Conservation (phyloP, 2,888 invertebrate species). For the Pyrrhosoma nymphula region DNA sequence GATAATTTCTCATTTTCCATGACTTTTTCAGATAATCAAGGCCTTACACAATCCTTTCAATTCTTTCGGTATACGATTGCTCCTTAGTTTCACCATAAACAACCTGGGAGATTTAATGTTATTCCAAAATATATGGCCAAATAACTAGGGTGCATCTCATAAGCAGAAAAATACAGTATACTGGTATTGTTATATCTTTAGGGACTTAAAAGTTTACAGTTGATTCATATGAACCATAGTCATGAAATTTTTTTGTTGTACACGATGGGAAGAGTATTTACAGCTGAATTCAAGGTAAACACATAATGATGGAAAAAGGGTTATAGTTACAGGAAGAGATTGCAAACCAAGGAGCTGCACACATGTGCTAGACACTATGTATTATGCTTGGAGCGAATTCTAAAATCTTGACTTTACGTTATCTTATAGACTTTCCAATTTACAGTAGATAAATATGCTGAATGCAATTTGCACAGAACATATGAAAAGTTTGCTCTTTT, state of each 20-base stretch:
- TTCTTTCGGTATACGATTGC: too few relatives aligned
- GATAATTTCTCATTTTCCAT: too few relatives aligned
- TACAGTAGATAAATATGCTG: not conserved
- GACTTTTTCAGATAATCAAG: too few relatives aligned
- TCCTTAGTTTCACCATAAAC: too few relatives aligned
- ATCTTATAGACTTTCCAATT: not conserved
- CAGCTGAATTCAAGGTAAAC: not conserved
- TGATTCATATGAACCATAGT: not conserved
- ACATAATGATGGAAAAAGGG: not conserved
- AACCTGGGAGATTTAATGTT: too few relatives aligned
- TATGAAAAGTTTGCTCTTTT: not conserved
- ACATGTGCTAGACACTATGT: not conserved
- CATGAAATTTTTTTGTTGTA: not conserved
- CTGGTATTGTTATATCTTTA: too few relatives aligned
- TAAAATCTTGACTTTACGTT: not conserved
- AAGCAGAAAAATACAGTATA: too few relatives aligned
- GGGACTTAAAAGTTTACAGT: too few relatives aligned
- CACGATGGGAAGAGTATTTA: not conserved
- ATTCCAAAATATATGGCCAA: too few relatives aligned
- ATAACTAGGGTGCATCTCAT: too few relatives aligned
- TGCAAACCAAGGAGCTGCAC: not conserved
- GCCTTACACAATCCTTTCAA: too few relatives aligned
- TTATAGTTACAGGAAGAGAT: not conserved
- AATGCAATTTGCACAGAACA: not conserved
- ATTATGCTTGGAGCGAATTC: not conserved